These are phyloP conservation scores for Microctonus hyperodae DNA, from an alignment of 2,888 invertebrate genomes.

Conservation along the genomic window DNA sequence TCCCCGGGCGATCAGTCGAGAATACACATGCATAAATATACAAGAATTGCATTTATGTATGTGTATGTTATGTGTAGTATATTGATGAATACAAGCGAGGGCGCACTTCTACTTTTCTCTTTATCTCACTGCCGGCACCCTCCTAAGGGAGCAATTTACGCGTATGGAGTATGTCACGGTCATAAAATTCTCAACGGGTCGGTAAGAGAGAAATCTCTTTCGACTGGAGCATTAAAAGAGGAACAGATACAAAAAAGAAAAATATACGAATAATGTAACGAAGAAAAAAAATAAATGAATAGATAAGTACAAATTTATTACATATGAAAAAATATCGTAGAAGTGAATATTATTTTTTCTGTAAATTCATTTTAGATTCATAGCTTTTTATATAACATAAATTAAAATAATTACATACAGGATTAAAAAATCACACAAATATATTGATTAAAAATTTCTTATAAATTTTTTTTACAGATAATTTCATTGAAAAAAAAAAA, in stretches of 20 bases:
- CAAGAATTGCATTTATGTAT: too few relatives aligned
- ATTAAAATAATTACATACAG: too few relatives aligned
- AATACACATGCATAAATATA: background rate
- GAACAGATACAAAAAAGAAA: background rate
- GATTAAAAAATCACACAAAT: too few relatives aligned
- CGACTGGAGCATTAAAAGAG: conserved; percentile 17
- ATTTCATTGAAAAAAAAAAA: too few relatives aligned
- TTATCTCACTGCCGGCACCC: background rate
- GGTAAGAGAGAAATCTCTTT: conserved; percentile 23
- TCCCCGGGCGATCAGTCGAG: conserved; percentile 28
- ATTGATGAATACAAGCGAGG: conserved; percentile 1
- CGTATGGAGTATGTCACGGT: conserved; percentile 24
- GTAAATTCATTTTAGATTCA: too few relatives aligned
- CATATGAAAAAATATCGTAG: too few relatives aligned
- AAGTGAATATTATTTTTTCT: too few relatives aligned
- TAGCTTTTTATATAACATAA: too few relatives aligned
- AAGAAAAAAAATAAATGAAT: background rate
- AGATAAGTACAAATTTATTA: too few relatives aligned
- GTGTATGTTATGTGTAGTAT: background rate
- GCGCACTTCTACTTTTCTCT: background rate
- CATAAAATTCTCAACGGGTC: conserved; percentile 24
- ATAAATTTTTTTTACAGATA: background rate
- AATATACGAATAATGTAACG: background rate
- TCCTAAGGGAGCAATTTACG: conserved; percentile 24
- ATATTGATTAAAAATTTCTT: too few relatives aligned